Evolutionary conservation across 2,113 vertebrate species (phyloP).

Genomic region (Platanista minor): DNA sequence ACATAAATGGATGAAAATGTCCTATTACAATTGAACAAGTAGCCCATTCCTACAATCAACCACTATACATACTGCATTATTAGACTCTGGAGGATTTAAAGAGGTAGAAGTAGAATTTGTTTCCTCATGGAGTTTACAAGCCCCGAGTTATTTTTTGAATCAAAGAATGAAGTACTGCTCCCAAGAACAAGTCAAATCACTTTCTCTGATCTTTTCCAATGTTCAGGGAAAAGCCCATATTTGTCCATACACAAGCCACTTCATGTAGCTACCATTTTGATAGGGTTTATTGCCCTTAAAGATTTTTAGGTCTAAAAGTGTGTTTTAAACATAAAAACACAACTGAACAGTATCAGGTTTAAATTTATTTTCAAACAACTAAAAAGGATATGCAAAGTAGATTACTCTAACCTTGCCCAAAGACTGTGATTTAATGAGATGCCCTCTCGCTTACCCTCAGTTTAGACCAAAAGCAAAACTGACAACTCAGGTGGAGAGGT

Average conservation of each 20-base stretch:
- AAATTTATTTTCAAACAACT: constrained; percentile 45
- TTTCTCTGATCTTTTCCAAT: neutral
- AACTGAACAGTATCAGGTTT: neutral
- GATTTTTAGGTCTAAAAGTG: neutral
- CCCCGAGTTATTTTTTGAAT: neutral
- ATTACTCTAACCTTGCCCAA: neutral
- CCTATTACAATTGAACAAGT: neutral
- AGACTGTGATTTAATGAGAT: constrained; percentile 39
- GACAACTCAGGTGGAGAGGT: constrained; percentile 39
- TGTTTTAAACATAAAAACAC: neutral
- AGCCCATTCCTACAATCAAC: neutral
- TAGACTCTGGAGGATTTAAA: neutral
- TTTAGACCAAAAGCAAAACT: constrained; percentile 62
- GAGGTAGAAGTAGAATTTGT: neutral
- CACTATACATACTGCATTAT: neutral
- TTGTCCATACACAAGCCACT: neutral
- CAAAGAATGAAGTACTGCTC: neutral
- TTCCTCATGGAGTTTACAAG: neutral
- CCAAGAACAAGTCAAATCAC: neutral
- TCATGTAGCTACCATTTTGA: neutral
- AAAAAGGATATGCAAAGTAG: neutral
- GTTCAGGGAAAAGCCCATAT: neutral
- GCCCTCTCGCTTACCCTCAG: constrained; percentile 54
- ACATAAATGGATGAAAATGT: neutral
- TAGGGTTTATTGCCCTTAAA: neutral